Base-by-base conservation (phyloP, 2,797 vertebrate species). In the Aselliscus stoliczkanus region DNA sequence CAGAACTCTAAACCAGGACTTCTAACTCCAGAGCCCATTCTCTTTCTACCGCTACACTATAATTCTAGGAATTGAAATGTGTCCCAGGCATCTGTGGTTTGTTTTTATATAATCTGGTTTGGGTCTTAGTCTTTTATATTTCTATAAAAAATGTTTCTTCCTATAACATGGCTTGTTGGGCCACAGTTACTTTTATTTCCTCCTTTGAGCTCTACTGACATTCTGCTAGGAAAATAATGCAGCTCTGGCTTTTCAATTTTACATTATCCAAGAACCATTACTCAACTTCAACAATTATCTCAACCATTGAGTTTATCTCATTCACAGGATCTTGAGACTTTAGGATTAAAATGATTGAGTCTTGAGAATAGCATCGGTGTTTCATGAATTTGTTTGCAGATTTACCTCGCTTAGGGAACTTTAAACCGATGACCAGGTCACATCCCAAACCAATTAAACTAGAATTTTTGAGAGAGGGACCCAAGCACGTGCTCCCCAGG, bases 51-150 rank as follows among this genome's bases (percentile, higher is more conserved):
- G 34, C 31, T 64, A 67, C 17, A 90, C 54, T 34, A n/a, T 80
- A 94, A 93, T 76, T 92, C 72, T 92, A 89, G 76, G 84, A 95
- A 92, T 21, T 87, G 85, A 96, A 96, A 96, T 96, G 60, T 76
- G 42, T 82, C 39, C 47, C 34, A 54, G 47, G 60, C 54, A 94
- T 90, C 88, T 95, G 85, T 42, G 82, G 76, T 85, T 91, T 94
- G 58, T 72, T 93, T 96, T 94, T 77, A 72, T 94, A 85, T 73
- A 85, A 94, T 93, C 89, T 58, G 15, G 47, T 39, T 56, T 92
- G 72, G 70, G 65, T 89, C 92, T 92, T 79, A 64, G 70, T 87
- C 73, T 92, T 86, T 76, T 50, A 44, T 39, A 54, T 42, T 25
- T 84, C 88, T 82, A 65, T 88, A 31, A n/a, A 76, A 88, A 64